These are phyloP conservation scores for Python bivittatus DNA, from an alignment of 2,113 vertebrate genomes.

Conservation along the genomic window DNA sequence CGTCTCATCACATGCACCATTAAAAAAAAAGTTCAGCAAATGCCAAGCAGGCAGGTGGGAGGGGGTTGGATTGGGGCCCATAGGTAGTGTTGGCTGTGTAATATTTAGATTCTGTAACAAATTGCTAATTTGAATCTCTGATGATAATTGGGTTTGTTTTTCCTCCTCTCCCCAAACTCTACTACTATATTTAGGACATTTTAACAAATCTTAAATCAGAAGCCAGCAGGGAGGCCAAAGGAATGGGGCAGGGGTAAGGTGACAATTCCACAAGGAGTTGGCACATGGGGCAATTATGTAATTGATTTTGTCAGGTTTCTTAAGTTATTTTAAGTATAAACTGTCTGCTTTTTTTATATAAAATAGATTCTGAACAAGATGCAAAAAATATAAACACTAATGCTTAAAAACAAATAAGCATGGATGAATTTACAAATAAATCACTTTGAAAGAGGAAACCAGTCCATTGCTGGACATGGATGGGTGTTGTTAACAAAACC, in stretches of 20 bases:
- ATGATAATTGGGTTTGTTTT: constrained; percentile 11
- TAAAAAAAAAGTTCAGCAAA: neutral
- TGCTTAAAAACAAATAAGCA: constrained; percentile 4
- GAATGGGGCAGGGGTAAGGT: neutral
- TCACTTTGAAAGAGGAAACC: neutral
- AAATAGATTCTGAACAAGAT: neutral
- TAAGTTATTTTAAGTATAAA: constrained; percentile 38
- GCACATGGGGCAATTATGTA: neutral
- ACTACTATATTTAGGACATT: neutral
- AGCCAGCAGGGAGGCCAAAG: constrained; percentile 29
- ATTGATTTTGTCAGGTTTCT: constrained; percentile 23
- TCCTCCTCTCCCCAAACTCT: neutral
- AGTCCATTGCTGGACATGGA: neutral
- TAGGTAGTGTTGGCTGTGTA: constrained; percentile 42
- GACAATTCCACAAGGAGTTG: neutral
- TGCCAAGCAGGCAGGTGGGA: constrained; percentile 4
- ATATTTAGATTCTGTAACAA: constrained; percentile 50
- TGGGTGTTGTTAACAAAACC: neutral
- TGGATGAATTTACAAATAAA: constrained; percentile 20
- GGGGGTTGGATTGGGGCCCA: constrained; percentile 27
- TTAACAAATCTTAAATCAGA: neutral
- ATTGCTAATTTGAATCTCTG: constrained; percentile 24
- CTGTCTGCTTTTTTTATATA: neutral
- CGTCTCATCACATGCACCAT: constrained; percentile 6
- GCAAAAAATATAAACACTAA: constrained; percentile 23